A percentile compares a stretch with the other conserved stretches of the same genome.
Conservation (phyloP, 2,888 invertebrate species). For the Andrena dorsata region DNA sequence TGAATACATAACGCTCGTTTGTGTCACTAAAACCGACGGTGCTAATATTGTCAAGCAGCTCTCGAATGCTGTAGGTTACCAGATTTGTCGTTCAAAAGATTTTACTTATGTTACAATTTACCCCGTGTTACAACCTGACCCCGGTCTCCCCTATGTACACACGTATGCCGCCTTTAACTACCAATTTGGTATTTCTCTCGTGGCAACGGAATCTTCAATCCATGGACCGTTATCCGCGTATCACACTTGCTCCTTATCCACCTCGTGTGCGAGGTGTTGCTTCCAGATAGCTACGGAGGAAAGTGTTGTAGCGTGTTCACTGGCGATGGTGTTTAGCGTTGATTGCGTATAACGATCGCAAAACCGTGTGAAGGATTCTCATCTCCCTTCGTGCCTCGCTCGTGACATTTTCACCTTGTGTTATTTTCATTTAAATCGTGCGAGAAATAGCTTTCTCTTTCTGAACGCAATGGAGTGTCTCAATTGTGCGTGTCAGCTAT, state of each 20-base stretch:
- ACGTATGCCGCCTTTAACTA: not conserved
- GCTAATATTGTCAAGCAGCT: too few species aligned
- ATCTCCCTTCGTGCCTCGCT: constrained; percentile 18
- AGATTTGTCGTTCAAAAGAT: too few species aligned
- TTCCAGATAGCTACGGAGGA: constrained; percentile 39
- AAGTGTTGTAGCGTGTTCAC: constrained; percentile 63
- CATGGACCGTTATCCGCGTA: constrained; percentile 39
- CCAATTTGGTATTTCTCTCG: constrained; percentile 11
- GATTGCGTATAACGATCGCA: constrained; percentile 70
- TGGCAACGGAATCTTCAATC: constrained; percentile 22
- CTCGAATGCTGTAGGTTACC: too few species aligned
- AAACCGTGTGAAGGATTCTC: constrained; percentile 71
- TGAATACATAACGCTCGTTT: too few species aligned
- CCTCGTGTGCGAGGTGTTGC: constrained; percentile 41
- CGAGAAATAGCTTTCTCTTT: constrained; percentile 2
- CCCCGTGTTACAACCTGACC: too few species aligned
- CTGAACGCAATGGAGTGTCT: not conserved
- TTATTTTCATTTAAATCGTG: constrained; percentile 38
- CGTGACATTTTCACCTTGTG: constrained; percentile 34
- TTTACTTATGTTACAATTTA: too few species aligned
- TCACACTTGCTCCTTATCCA: constrained; percentile 37
- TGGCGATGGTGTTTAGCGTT: constrained; percentile 61
- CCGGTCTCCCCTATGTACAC: too few species aligned
- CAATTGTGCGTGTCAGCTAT: too few species aligned
- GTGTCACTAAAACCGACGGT: too few species aligned